phyloP scores from a whole-genome alignment of 2,113 vertebrate genomes.

The Siphamia tubifer region DNA sequence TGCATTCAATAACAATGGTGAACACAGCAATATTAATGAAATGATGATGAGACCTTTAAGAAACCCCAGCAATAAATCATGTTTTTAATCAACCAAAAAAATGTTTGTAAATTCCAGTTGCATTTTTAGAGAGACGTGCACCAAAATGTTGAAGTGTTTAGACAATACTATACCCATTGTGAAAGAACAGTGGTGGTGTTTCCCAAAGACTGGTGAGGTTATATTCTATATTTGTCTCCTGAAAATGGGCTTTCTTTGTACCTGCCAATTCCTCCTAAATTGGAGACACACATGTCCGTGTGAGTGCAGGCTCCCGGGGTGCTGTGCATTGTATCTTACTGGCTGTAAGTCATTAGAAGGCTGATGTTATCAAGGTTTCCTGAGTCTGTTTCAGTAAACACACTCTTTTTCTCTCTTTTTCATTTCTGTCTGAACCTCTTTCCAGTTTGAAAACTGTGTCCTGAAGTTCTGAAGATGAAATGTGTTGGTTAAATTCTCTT shows the following conservation, averaged over 20 bases:
- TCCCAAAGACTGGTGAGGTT: neutral
- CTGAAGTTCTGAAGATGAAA: neutral
- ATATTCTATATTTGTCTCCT: too few species aligned
- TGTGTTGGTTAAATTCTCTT: constrained; percentile 11
- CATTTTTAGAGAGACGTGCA: too few species aligned
- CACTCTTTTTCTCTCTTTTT: neutral
- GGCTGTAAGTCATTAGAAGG: constrained; percentile 75
- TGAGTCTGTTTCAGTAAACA: constrained; percentile 51
- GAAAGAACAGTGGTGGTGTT: neutral
- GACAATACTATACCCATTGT: neutral
- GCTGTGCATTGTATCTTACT: constrained; percentile 32
- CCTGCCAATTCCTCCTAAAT: constrained; percentile 37
- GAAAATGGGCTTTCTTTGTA: too few species aligned
- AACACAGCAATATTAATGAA: too few species aligned
- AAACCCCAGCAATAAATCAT: too few species aligned
- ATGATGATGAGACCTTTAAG: too few species aligned
- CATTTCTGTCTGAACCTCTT: constrained; percentile 28
- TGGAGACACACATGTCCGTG: constrained; percentile 35
- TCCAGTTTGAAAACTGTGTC: neutral
- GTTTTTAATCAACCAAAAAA: too few species aligned
- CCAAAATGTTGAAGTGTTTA: too few species aligned
- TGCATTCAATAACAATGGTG: too few species aligned
- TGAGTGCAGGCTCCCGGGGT: constrained; percentile 27
- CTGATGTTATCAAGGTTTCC: constrained; percentile 74
- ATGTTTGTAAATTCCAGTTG: too few species aligned